phyloP scores from a whole-genome alignment of 2,113 vertebrate genomes.

The Calyptomena viridis region DNA sequence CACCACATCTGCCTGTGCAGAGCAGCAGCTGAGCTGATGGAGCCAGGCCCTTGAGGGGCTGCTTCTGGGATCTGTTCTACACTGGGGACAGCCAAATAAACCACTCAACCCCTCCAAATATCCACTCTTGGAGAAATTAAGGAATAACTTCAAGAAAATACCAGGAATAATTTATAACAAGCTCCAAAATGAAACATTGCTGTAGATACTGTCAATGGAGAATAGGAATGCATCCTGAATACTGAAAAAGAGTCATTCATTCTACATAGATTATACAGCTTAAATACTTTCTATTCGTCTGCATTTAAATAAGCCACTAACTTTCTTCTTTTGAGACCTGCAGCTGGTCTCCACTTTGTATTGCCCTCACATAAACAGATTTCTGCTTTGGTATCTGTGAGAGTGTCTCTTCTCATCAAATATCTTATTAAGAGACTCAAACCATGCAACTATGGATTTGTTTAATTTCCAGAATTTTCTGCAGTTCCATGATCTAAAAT shows the following conservation, averaged over 20 bases:
- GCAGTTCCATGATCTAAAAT: not conserved
- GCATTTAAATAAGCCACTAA: not conserved
- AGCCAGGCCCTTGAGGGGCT: not conserved
- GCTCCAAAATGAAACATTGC: not conserved
- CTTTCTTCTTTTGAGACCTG: not conserved
- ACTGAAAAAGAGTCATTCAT: not conserved
- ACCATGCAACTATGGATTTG: not conserved
- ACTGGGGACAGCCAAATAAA: not conserved
- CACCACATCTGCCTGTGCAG: not conserved
- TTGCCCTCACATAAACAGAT: not conserved
- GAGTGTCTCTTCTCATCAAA: not conserved
- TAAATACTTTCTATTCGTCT: not conserved
- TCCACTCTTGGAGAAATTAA: not conserved
- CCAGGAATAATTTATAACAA: not conserved
- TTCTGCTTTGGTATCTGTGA: not conserved
- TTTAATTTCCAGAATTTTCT: not conserved
- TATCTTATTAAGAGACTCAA: not conserved
- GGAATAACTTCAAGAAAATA: not conserved
- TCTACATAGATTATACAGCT: not conserved
- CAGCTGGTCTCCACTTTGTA: not conserved
- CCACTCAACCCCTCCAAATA: not conserved
- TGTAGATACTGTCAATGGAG: not conserved
- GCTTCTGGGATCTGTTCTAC: not conserved
- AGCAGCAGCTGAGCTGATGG: not conserved
- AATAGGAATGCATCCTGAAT: not conserved